A percentile compares a stretch with the other conserved stretches of the same genome.
Conservation (phyloP, 2,113 vertebrate genomes). For the Carassius gibelio region DNA sequence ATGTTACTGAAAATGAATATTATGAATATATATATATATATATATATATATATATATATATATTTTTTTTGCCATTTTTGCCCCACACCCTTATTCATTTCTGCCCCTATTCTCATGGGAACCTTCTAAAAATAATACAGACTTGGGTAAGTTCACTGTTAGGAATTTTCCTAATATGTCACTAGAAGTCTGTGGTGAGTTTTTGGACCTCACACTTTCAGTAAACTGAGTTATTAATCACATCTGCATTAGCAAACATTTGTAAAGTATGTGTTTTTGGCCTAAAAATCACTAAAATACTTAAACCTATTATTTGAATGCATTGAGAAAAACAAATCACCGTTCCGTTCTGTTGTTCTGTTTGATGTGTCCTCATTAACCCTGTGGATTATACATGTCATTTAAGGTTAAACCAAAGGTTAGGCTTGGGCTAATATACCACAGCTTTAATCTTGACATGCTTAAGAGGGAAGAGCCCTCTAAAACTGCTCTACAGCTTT, state of each 20-base stretch:
- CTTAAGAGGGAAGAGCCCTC: conserved; percentile 13
- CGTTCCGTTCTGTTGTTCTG: not conserved
- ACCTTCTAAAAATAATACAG: not conserved
- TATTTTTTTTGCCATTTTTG: not conserved
- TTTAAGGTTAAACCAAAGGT: conserved; percentile 16
- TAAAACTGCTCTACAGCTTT: conserved; percentile 4
- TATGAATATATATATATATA: not conserved
- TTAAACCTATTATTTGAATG: not conserved
- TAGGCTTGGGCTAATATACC: conserved; percentile 3
- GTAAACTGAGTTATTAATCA: not conserved
- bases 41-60: no score
- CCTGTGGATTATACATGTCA: conserved; percentile 1
- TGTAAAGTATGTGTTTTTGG: not conserved
- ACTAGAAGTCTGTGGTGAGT: not conserved
- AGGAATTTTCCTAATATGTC: not conserved
- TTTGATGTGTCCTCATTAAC: conserved; percentile 24
- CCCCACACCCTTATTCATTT: not conserved
- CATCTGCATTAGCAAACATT: not conserved
- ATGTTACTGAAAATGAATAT: not conserved
- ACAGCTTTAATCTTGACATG: conserved; percentile 39
- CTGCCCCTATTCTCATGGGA: not conserved
- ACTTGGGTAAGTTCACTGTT: not conserved
- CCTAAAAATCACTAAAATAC: not conserved
- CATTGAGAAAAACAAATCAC: not conserved
- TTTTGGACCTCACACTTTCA: not conserved